Percentiles rank a stretch among this genome's conserved stretches.
Evolutionary conservation across 1,140 invertebrate genomes (phyloP).

Genomic region (Stegodyphus dumicola): DNA sequence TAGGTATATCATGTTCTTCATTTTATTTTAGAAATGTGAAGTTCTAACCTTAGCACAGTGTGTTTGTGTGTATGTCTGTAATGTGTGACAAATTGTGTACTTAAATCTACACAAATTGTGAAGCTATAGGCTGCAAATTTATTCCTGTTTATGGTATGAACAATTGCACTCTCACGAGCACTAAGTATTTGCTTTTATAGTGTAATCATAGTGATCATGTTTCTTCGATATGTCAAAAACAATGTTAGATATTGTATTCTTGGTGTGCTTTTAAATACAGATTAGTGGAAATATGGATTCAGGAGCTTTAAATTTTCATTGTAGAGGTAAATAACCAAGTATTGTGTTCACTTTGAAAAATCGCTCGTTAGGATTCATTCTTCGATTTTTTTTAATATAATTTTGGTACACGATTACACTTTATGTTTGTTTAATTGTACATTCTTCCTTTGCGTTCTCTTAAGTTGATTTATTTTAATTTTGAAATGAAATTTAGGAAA

Average conservation of each 20-base stretch:
- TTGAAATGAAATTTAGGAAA: too few species aligned
- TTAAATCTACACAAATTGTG: conserved; percentile 6
- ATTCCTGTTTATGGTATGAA: conserved; percentile 30
- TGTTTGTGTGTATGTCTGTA: conserved; percentile 17
- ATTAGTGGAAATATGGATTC: not conserved
- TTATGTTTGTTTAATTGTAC: too few species aligned
- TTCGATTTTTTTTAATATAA: too few species aligned
- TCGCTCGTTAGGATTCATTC: too few species aligned
- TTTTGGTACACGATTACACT: too few species aligned
- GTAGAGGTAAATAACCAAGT: too few species aligned
- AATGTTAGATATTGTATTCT: conserved; percentile 6
- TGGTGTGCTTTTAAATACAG: conserved; percentile 22
- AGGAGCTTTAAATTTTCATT: too few species aligned
- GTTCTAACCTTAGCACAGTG: not conserved
- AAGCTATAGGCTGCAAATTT: conserved; percentile 8
- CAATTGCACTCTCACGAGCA: conserved; percentile 12
- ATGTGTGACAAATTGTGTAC: conserved; percentile 14
- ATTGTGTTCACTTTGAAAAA: too few species aligned
- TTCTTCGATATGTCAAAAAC: conserved; percentile 7
- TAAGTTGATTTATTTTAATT: too few species aligned
- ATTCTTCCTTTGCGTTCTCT: too few species aligned
- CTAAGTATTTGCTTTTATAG: conserved; percentile 17
- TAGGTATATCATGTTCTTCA: too few species aligned
- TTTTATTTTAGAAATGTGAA: conserved; percentile 7
- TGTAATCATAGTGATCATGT: conserved; percentile 17